phyloP scores from a whole-genome alignment of 64 coral and sea anemone genomes.

The Montipora cactus region DNA sequence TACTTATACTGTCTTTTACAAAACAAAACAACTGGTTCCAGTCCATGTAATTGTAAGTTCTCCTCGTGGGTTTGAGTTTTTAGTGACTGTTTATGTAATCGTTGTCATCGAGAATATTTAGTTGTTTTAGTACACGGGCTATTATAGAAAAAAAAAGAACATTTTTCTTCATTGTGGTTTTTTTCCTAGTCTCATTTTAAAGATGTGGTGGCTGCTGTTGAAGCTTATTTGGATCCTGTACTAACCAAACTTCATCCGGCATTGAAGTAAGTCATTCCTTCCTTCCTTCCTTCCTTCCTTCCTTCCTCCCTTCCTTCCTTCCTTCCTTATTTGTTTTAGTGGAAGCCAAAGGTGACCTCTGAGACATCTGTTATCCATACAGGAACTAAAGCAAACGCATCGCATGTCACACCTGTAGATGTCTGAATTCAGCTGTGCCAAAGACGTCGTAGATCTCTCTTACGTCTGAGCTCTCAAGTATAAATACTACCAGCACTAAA shows the following conservation, averaged over 20 bases:
- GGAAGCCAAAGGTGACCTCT: too few relatives aligned
- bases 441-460: too few relatives aligned
- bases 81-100: too few relatives aligned
- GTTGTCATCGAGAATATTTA: neutral
- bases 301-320: too few relatives aligned
- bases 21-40: neutral
- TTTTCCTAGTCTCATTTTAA: conserved; percentile 79
- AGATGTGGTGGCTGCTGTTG: conserved; percentile 76
- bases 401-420: too few relatives aligned
- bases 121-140: neutral
- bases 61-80: too few relatives aligned
- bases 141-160: neutral
- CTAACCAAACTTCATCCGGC: conserved; percentile 80
- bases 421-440: too few relatives aligned
- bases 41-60: neutral
- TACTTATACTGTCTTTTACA: neutral
- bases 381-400: too few relatives aligned
- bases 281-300: neutral
- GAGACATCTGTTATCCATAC: too few relatives aligned
- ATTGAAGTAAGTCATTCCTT: conserved; percentile 68
- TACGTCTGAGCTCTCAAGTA: too few relatives aligned
- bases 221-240: conserved; percentile 84
- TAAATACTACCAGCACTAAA: too few relatives aligned
- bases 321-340: too few relatives aligned
- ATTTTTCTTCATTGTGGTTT: neutral